Evolutionary conservation across 2,888 invertebrate genomes (phyloP), one percentile per base, ranked within the genome.

Genomic region (Anaspis maculata): DNA sequence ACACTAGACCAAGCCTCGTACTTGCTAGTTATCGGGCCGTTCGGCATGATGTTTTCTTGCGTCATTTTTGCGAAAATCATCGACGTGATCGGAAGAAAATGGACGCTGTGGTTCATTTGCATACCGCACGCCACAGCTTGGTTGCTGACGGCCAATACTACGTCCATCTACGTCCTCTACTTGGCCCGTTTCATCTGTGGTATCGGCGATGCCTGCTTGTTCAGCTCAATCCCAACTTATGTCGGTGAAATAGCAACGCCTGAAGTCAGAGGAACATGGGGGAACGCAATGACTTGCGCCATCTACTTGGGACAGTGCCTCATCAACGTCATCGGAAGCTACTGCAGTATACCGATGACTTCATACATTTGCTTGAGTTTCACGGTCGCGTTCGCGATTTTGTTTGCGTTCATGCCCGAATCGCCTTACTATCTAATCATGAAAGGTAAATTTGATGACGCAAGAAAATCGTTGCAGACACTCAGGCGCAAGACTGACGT

Each of bases 351-450:
- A 61, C 54, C 56, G 43, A 60, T 58, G 13, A 63, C 75, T 41
- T 74, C 74, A 32, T 64, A 64, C 33, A 68, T 76, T 55, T 76
- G 75, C 54, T 62, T 74, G 45, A 56, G 70, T 42, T 64, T 77
- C 32, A 74, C 78, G 7, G 58, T 76, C 19, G 46, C 73, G 21
- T 73, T 76, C 50, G 59, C 77, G 14, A 32, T 74, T 11, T 61
- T 69, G 11, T 73, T 79, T 57, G 13, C 59, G 23, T 73, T 73
- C 52, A 65, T 80, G 53, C 81, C 81, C 10, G 82, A 83, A 65
- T 47, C 52, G 6, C 59, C 58, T 1, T 58, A 58, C 32, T 57
- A 44, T 30, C 44, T 42, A 12, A 29, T 57, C 1, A 55, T 51
- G 47, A 50, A 52, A 30, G 46, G 45, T 2, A 39, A 48, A 14